These are phyloP conservation scores for Triplophysa yarkandensis DNA, from an alignment of 2,797 vertebrate genomes.

Conservation along the genomic window DNA sequence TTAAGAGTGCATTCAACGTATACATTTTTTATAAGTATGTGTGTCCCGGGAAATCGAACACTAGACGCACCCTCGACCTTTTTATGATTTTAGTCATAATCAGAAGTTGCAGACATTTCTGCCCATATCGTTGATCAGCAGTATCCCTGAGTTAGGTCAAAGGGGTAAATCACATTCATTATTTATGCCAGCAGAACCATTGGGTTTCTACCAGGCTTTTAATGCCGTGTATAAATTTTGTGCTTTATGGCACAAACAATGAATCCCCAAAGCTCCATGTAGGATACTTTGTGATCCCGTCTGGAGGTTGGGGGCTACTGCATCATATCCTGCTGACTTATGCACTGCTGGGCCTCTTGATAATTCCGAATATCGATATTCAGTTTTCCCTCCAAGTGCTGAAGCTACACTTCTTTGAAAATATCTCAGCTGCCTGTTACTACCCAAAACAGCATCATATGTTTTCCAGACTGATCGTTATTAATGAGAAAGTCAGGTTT, in stretches of 20 bases:
- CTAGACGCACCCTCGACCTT: neutral
- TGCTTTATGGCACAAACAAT: constrained; percentile 29
- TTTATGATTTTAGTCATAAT: constrained; percentile 20
- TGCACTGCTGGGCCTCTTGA: constrained; percentile 47
- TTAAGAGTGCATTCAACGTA: neutral
- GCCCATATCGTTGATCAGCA: constrained; percentile 24
- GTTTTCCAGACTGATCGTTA: neutral
- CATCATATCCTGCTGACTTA: constrained; percentile 64
- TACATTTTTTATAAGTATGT: neutral
- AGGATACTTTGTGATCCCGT: constrained; percentile 34
- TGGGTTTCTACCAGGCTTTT: constrained; percentile 32
- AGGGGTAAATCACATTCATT: constrained; percentile 40
- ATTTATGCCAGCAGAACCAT: constrained; percentile 24
- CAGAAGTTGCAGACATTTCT: neutral
- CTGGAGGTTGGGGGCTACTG: constrained; percentile 11
- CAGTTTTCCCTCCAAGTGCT: constrained; percentile 61
- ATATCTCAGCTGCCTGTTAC: constrained; percentile 52
- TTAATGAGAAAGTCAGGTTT: neutral
- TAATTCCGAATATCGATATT: constrained; percentile 59
- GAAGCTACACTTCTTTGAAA: constrained; percentile 64
- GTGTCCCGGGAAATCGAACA: neutral
- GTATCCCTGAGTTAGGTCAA: constrained; percentile 17
- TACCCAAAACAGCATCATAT: constrained; percentile 40
- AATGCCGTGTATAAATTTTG: constrained; percentile 30
- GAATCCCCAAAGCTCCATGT: constrained; percentile 42